Conservation (phyloP, 2,888 invertebrate species). For the Dysmachus trigonus region DNA sequence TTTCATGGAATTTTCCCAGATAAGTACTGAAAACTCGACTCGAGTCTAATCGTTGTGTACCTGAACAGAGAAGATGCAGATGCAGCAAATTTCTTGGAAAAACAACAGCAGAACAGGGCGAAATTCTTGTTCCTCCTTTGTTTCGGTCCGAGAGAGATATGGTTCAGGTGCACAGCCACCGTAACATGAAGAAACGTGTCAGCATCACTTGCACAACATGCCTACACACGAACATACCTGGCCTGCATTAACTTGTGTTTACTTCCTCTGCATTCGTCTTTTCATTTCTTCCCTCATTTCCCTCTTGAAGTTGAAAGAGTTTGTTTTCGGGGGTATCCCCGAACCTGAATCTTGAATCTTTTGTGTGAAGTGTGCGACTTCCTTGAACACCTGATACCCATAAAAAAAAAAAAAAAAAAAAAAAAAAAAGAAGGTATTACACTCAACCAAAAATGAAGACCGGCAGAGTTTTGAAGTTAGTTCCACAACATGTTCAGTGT, state of each 20-base stretch:
- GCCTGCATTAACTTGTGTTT: background rate
- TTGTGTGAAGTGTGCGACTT: background rate
- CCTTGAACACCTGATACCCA: background rate
- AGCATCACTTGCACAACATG: background rate
- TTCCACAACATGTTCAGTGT: background rate
- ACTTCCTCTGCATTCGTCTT: background rate
- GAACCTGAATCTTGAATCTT: background rate
- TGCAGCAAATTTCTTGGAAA: background rate
- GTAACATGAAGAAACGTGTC: background rate
- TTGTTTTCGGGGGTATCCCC: background rate
- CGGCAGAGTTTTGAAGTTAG: background rate
- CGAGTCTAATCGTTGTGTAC: background rate
- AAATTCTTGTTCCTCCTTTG: background rate
- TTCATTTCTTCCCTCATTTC: background rate
- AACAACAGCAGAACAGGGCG: background rate
- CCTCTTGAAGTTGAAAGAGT: background rate
- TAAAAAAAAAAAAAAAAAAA: no score
- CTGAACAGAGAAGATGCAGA: background rate
- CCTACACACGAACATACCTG: no score
- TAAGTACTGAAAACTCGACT: background rate
- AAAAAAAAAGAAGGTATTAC: no score
- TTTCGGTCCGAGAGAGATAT: background rate
- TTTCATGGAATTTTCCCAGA: background rate
- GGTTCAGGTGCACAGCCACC: background rate
- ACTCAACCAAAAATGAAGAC: background rate